Conservation (phyloP, 1,140 invertebrate species). For the Trachelipus rathkii region DNA sequence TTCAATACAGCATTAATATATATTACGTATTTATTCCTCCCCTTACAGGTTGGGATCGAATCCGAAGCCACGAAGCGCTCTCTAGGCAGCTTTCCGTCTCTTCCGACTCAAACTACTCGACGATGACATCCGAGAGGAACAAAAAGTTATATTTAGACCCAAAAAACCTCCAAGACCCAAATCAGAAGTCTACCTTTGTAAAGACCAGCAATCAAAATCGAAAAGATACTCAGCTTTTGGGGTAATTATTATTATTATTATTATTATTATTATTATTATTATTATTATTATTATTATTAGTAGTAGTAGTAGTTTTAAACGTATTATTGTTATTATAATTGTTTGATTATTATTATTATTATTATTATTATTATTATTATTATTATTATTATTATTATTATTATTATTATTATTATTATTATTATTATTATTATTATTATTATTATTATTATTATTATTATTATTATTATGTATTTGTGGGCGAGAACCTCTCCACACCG, state of each 20-base stretch:
- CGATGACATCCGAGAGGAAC: constrained; percentile 73
- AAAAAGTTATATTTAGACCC: constrained; percentile 75
- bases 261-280: neutral
- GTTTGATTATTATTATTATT: neutral
- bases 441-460: constrained; percentile 15
- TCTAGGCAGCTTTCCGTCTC: constrained; percentile 82
- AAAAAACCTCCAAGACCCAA: constrained; percentile 82
- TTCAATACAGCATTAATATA: no score
- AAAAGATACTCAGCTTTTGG: constrained; percentile 88
- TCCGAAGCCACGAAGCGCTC: constrained; percentile 69
- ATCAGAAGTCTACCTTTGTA: constrained; percentile 76
- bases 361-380: no score
- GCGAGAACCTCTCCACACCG: no score
- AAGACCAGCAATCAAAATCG: constrained; percentile 58
- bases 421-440: constrained; percentile 15
- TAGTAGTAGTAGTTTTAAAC: no score
- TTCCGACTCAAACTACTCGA: constrained; percentile 84
- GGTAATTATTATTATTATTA: constrained; percentile 58
- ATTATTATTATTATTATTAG: neutral
- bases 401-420: neutral
- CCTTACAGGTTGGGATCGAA: constrained; percentile 69
- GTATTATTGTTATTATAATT: neutral
- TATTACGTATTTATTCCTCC: constrained; percentile 44
- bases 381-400: no score
- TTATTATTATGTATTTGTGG: neutral